Conservation (phyloP, 2,888 invertebrate species). For the Coleophora deauratella region DNA sequence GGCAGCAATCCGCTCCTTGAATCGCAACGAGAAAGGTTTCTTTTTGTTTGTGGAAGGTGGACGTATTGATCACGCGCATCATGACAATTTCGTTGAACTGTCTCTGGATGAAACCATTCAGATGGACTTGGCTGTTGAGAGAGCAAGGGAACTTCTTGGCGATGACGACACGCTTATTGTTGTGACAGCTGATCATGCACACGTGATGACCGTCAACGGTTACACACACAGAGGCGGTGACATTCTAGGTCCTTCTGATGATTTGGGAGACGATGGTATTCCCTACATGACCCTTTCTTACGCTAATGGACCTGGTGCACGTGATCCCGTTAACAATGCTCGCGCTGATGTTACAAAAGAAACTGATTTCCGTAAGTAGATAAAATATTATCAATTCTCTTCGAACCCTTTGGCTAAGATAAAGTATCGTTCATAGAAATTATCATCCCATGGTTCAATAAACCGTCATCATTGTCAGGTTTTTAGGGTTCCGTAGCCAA, state of each 20-base stretch:
- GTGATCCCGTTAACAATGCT: constrained; percentile 32
- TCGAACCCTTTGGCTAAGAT: too few relatives aligned
- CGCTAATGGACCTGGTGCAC: constrained; percentile 77
- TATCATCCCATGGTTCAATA: too few relatives aligned
- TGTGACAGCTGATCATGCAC: constrained; percentile 85
- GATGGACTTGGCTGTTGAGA: constrained; percentile 65
- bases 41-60: constrained; percentile 79
- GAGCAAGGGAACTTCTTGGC: constrained; percentile 43
- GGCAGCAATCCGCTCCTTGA: constrained; percentile 77
- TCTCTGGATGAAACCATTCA: constrained; percentile 78
- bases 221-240: constrained; percentile 74
- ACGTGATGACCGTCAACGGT: constrained; percentile 80
- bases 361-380: constrained; percentile 32
- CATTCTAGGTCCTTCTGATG: constrained; percentile 50
- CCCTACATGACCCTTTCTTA: constrained; percentile 77
- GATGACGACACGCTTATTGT: constrained; percentile 82
- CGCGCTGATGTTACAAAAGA: constrained; percentile 60
- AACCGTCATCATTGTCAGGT: too few relatives aligned
- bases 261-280: constrained; percentile 56
- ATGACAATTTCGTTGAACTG: constrained; percentile 56
- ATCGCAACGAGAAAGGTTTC: constrained; percentile 75
- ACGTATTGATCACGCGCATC: constrained; percentile 75
- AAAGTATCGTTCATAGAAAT: too few relatives aligned
- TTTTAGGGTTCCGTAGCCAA: too few relatives aligned
- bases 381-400: not conserved